These are phyloP conservation scores for Scaptomyza pallida DNA, from an alignment of 1,140 invertebrate species.

Conservation along the genomic window DNA sequence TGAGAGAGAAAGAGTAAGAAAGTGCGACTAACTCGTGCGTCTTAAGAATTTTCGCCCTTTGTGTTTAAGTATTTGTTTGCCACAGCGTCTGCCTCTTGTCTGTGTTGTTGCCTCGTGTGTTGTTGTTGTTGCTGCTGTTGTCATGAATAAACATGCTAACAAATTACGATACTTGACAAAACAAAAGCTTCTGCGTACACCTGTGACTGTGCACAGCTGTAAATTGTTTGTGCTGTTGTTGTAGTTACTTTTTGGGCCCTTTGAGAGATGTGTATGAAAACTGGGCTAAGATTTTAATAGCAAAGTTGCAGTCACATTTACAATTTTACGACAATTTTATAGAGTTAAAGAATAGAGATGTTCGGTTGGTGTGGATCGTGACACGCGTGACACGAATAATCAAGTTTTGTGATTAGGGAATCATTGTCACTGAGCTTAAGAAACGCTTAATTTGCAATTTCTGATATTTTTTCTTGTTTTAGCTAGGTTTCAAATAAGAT, in stretches of 20 bases:
- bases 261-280: slow-evolving; percentile 44
- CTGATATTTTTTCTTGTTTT: no score
- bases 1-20: neutral
- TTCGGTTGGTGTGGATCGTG: no score
- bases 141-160: slow-evolving; percentile 70
- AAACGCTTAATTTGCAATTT: no score
- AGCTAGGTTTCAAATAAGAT: no score
- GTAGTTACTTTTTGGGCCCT: slow-evolving; percentile 6
- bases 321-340: slow-evolving; percentile 9
- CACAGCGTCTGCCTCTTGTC: slow-evolving; percentile 64
- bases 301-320: slow-evolving; percentile 17
- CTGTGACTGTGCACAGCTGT: slow-evolving; percentile 53
- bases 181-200: slow-evolving; percentile 35
- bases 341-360: neutral
- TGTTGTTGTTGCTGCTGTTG: no score
- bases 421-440: no score
- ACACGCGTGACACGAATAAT: no score
- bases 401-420: no score
- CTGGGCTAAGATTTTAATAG: slow-evolving; percentile 73
- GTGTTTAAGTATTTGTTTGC: slow-evolving; percentile 59
- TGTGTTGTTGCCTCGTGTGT: slow-evolving; percentile 41
- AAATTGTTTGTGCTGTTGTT: slow-evolving; percentile 1
- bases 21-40: slow-evolving; percentile 30
- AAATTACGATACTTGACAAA: slow-evolving; percentile 66
- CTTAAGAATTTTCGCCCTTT: slow-evolving; percentile 42